Percentiles rank a stretch among this genome's conserved stretches.
These are phyloP conservation scores for Blennius ocellaris DNA, from an alignment of 2,113 vertebrate genomes.

Conservation along the genomic window DNA sequence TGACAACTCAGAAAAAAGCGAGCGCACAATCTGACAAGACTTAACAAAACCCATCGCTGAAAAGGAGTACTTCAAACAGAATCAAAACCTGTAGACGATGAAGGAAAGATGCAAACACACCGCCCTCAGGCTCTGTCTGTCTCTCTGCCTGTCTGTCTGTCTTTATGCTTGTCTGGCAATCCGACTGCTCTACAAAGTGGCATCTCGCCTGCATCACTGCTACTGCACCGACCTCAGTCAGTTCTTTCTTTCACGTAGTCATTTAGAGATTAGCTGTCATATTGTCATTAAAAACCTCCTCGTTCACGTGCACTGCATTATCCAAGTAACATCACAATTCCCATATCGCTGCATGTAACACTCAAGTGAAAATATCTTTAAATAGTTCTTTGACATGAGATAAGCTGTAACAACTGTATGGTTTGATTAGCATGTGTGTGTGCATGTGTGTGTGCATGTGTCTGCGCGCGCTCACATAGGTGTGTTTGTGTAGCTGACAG, in stretches of 20 bases:
- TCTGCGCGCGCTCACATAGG: slow-evolving; percentile 9
- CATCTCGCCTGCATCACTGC: slow-evolving; percentile 31
- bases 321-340: slow-evolving; percentile 13
- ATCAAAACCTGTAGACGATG: slow-evolving; percentile 62
- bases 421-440: slow-evolving; percentile 49
- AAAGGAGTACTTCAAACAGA: slow-evolving; percentile 74
- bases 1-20: slow-evolving; percentile 70
- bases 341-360: slow-evolving; percentile 15
- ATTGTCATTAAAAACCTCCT: slow-evolving; percentile 42
- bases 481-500: slow-evolving; percentile 64
- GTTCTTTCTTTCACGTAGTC: slow-evolving; percentile 23
- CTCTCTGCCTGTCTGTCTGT: slow-evolving; percentile 41
- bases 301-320: slow-evolving; percentile 14
- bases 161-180: slow-evolving; percentile 37
- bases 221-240: slow-evolving; percentile 9
- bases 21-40: slow-evolving; percentile 70
- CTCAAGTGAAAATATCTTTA: slow-evolving; percentile 34
- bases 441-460: neutral
- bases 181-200: slow-evolving; percentile 33
- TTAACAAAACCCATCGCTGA: slow-evolving; percentile 68
- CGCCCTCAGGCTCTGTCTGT: slow-evolving; percentile 50
- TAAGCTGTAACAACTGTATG: slow-evolving; percentile 46
- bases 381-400: slow-evolving; percentile 52
- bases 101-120: slow-evolving; percentile 57
- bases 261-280: slow-evolving; percentile 47